Conservation (phyloP, 1,140 invertebrate species). For the Onthophagus taurus region DNA sequence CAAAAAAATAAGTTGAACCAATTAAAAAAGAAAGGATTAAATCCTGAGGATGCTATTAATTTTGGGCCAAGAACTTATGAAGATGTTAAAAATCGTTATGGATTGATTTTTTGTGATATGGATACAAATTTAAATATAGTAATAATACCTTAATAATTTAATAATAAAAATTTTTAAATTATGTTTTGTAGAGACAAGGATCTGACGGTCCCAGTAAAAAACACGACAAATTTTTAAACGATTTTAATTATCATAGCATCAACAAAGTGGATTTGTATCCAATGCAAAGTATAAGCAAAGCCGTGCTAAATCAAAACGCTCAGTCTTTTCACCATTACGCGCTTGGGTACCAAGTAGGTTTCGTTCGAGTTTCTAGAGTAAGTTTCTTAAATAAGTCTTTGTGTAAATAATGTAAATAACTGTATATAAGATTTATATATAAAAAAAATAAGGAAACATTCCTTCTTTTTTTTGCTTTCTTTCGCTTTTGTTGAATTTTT, state of each 20-base stretch:
- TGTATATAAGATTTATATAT: background rate
- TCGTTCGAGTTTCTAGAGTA: constrained; percentile 24
- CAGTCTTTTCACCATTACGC: constrained; percentile 24
- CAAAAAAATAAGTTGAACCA: constrained; percentile 1
- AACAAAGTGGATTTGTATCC: constrained; percentile 23
- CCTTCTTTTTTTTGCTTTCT: too few relatives aligned
- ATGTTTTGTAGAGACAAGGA: background rate
- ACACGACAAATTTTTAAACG: constrained; percentile 8
- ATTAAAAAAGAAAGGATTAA: background rate
- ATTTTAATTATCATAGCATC: constrained; percentile 8
- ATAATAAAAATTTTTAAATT: background rate
- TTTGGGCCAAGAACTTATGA: constrained; percentile 20
- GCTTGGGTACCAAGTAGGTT: constrained; percentile 30
- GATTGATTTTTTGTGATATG: constrained; percentile 28
- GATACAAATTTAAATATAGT: constrained; percentile 27
- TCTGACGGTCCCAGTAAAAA: constrained; percentile 3
- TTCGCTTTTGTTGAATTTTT: too few relatives aligned
- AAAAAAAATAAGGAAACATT: too few relatives aligned
- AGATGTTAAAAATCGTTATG: constrained; percentile 21
- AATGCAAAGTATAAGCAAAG: constrained; percentile 24
- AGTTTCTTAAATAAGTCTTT: constrained; percentile 16
- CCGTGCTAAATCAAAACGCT: constrained; percentile 26
- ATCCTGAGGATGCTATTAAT: constrained; percentile 5
- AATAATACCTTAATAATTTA: constrained; percentile 8
- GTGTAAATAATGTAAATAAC: background rate